These are phyloP conservation scores for Merops nubicus DNA, from an alignment of 2,113 vertebrate genomes.

Conservation along the genomic window DNA sequence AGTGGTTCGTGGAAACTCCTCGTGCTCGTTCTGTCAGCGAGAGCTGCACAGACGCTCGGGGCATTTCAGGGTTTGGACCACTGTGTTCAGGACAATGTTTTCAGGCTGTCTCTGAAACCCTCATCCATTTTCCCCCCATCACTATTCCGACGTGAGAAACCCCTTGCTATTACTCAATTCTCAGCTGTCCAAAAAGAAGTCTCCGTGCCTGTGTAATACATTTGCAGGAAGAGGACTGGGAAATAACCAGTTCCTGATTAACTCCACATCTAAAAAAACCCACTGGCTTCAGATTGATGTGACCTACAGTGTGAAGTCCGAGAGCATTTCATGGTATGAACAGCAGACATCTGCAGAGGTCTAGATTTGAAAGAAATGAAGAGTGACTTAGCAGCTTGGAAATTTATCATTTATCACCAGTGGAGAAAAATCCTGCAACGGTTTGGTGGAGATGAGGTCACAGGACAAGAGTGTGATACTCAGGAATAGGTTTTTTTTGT, in stretches of 20 bases:
- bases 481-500: neutral
- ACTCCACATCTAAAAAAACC: neutral
- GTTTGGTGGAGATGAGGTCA: neutral
- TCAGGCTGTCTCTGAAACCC: neutral
- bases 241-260: conserved; percentile 27
- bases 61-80: neutral
- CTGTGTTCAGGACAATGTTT: neutral
- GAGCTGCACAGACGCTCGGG: neutral
- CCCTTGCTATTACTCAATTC: neutral
- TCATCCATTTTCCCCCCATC: neutral
- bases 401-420: neutral
- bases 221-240: neutral
- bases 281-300: neutral
- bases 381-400: conserved; percentile 12
- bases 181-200: neutral
- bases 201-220: neutral
- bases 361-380: conserved; percentile 31
- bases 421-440: neutral
- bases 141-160: neutral
- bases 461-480: neutral
- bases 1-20: accelerated
- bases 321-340: neutral
- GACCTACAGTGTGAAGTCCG: neutral
- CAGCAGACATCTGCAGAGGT: conserved; percentile 52
- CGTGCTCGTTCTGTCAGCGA: accelerated